A percentile compares a stretch with the other conserved stretches of the same genome.
phyloP scores from a whole-genome alignment of 2,797 vertebrate species.

The Calcarius lapponicus region DNA sequence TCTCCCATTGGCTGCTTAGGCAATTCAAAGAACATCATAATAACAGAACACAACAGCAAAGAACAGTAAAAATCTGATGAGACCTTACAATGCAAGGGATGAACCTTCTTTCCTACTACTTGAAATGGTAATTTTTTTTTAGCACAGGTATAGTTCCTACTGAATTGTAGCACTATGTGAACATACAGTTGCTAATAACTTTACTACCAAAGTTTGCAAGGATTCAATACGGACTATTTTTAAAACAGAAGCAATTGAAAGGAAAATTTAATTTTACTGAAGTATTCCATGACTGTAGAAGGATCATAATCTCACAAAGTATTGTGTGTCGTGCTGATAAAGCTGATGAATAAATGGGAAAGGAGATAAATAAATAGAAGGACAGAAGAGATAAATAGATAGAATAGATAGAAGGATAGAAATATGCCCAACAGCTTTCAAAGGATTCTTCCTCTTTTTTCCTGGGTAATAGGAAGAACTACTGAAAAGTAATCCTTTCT shows the following conservation, averaged over 20 bases:
- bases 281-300: neutral
- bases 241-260: neutral
- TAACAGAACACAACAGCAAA: neutral
- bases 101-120: neutral
- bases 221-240: neutral
- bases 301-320: neutral
- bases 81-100: neutral
- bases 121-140: neutral
- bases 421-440: neutral
- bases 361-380: neutral
- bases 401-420: neutral
- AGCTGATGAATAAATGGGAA: neutral
- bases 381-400: neutral
- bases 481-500: neutral
- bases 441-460: neutral
- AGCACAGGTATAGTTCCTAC: neutral
- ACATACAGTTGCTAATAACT: neutral
- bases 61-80: neutral
- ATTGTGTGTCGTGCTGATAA: neutral
- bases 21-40: neutral
- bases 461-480: neutral
- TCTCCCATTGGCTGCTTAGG: conserved; percentile 5
- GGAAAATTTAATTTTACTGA: neutral
- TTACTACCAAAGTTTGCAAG: neutral
- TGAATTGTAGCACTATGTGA: neutral